Evolutionary conservation across 2,113 vertebrate species (phyloP), one percentile per base, ranked within the genome.

Genomic region (Pleuronectes platessa): DNA sequence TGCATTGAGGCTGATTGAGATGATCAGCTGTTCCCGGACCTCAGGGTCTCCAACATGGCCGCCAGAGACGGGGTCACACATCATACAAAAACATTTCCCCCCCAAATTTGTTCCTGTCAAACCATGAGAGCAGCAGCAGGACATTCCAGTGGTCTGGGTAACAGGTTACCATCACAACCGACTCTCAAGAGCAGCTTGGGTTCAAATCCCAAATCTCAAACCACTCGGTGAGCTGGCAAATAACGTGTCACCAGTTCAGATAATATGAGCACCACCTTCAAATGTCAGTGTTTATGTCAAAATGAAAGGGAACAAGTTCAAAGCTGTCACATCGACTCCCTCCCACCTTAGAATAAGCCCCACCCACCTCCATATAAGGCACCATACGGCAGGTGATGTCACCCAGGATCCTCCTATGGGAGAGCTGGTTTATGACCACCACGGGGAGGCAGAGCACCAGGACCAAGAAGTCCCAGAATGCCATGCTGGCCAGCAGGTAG

Each of bases 381-480:
- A 99, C 96, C 0, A 96, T 93, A 64, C 95, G 94, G 82, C 98
- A 99, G 27, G 97, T 98, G 55, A 96, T 18, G 13, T 95, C 95
- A 20, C 96, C 97, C 47, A 99, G 94, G 72, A 99, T 93, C 88
- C 97, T 93, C 88, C 95, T 96, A 86, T 97, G 95, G 87, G 97
- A 96, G 70, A 99, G 94, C 91, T 98, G 96, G 0, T 98, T 96
- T 84, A 98, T 96, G 82, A 98, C 93, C 75, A 99, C 96, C 37
- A 99, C 87, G 0, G 98, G 97, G 21, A 99, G 94, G 86, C 97
- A 99, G 83, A 99, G 95, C 84, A 98, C 96, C 82, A 99, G 94
- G 47, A 99, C 95, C 78, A 99, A 89, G 89, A 99, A 99, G 85
- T 99, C 98, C 97, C 98, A 99, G 84, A 99, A 97, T 14, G 97